Base-by-base conservation (phyloP, 2,113 vertebrate genomes). In the Takifugu bimaculatus region DNA sequence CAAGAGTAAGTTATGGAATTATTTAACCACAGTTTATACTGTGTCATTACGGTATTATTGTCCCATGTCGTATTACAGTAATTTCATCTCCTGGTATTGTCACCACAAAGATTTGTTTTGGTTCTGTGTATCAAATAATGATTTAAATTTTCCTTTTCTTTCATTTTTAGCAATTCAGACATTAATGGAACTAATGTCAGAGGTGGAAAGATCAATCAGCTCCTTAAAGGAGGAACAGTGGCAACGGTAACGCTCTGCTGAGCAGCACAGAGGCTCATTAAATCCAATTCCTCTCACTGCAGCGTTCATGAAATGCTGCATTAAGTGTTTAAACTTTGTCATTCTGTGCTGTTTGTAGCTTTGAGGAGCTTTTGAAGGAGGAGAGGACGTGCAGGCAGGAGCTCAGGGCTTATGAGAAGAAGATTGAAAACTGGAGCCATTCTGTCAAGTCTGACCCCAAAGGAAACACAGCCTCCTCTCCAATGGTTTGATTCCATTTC, bases 121-220 rank as follows among this genome's bases (percentile, higher is more conserved):
- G 20, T 6, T 10, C 13, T 7, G 9, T 47, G 35, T 47, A 59
- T 20, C 44, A 25, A 35, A 43, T 43, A 15, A 27, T 44, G 2
- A 25, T 58, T 69, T 77, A 28, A 50, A 88, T 9, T 63, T 65
- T 13, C 15, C 35, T 32, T 77, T 79, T 39, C 4, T 32, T 39
- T 39, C 7, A 6, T 10, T 39, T 39, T 39, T 39, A 39, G 35
- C 11, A 1, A 39, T 39, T 59, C 63, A 98, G 97, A 93, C 89
- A 88, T 97, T 80, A 91, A 93, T 71, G 84, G 91, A 94, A 87
- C 91, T 93, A 77, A 95, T 96, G 94, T 92, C 91, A 69, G 94
- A 95, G 81, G 87, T 90, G 82, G 97, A 97, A 91, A 91, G 83
- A 67, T 89, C 92, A 53, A 92, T 97, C 62, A 93, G 65, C 68